Evolutionary conservation across 2,888 invertebrate genomes (phyloP), one percentile per base, ranked within the genome.

Genomic region (Galerucella calmariensis): DNA sequence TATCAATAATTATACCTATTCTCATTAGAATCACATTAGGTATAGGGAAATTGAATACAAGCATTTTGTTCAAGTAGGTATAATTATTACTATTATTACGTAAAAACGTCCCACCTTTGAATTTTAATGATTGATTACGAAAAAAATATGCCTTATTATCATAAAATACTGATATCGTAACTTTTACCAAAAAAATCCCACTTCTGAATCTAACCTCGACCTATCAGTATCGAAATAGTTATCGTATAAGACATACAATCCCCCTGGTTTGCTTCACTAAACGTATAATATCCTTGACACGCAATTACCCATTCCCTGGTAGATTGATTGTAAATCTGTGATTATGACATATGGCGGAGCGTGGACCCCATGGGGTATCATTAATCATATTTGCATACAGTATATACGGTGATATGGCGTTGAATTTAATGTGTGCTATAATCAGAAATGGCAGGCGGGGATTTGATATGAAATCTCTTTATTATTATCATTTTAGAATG

Each of bases 271-370:
- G 56, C 44, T 59, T 58, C 46, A 58, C 41, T 35, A 48, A 11
- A 48, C 48, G 48, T 11, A 48, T 48, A 48, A 48, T 46, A 53
- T 12, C 67, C 58, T 27, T 74, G 67, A 62, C 70, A 67, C 20
- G 69, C 53, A 53, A 69, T 70, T 70, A 69, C 74, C 69, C 66
- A 61, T 72, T 68, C 73, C 71, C 51, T 48, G 73, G 56, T 69
- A 65, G 74, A 77, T 75, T 77, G 77, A 77, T 77, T 74, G 73
- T 75, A 72, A 69, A 76, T 67, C 74, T 77, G 77, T 70, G 77
- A 75, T 74, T 69, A 63, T 72, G 76, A 73, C 77, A 76, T 76
- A 77, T 76, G 75, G 77, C 63, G 66, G 48, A 69, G 65, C 73
- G 63, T 53, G 62, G 67, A 69, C 70, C 75, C 75, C 75, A 69